Conservation (phyloP, 2,888 invertebrate species). For the Leptinotarsa tumamoca region DNA sequence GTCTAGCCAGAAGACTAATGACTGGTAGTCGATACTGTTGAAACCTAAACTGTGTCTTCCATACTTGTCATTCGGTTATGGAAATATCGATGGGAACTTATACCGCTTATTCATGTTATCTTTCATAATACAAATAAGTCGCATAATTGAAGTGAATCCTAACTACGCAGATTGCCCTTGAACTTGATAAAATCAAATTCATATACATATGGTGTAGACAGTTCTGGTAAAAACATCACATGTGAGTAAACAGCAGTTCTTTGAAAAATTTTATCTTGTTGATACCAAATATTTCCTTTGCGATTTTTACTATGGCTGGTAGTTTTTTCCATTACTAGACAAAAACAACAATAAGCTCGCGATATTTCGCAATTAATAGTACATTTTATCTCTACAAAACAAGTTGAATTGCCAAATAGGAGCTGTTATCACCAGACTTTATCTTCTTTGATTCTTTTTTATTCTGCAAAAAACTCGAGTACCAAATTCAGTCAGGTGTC, state of each 20-base stretch:
- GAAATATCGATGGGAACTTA: background rate
- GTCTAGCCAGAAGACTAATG: too few species aligned
- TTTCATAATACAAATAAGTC: background rate
- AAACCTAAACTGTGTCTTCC: too few species aligned
- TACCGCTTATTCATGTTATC: background rate
- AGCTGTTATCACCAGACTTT: conserved; percentile 4
- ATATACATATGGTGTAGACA: conserved; percentile 10
- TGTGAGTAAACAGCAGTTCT: conserved; percentile 17
- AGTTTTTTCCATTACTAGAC: conserved; percentile 9
- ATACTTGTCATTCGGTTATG: background rate
- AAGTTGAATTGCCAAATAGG: conserved; percentile 7
- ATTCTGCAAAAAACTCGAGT: background rate
- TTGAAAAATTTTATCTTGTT: conserved; percentile 27
- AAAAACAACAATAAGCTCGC: conserved; percentile 1
- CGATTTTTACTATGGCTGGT: conserved; percentile 14
- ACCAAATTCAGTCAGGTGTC: conserved; percentile 6
- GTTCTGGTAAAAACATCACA: conserved; percentile 20
- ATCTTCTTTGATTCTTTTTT: conserved; percentile 1
- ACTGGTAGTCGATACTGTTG: too few species aligned
- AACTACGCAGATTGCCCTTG: conserved; percentile 1
- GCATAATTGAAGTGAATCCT: background rate
- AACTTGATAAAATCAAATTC: conserved; percentile 8
- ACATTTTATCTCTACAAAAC: conserved; percentile 8
- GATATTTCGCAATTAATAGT: conserved; percentile 12
- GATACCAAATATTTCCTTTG: conserved; percentile 19